Base-by-base conservation (phyloP, 1,140 invertebrate genomes). In the Ditylenchus dipsaci region DNA sequence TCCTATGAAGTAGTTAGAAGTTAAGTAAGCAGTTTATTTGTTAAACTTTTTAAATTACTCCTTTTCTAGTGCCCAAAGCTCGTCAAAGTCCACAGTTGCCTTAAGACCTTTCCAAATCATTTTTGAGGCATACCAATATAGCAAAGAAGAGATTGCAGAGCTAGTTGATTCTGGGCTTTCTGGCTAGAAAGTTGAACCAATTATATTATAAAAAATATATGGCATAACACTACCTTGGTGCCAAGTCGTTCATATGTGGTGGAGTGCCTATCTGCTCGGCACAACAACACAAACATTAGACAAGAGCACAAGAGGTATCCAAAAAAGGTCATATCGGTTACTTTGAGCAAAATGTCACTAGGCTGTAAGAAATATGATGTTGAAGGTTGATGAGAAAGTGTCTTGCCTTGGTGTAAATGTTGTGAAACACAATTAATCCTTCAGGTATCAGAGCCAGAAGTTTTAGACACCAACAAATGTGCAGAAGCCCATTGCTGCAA, bases 1-100 rank as follows among this genome's bases (percentile, higher is more conserved):
- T 42, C 19, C 67, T 68, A 8, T 56, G 7, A 53, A 60, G 56
- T 29, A n/a, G n/a, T n/a, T n/a, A n/a, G n/a, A n/a, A n/a, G n/a
- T n/a, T n/a, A n/a, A n/a, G n/a, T n/a, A n/a, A n/a, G n/a, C n/a
- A n/a, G n/a, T n/a, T n/a, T n/a, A n/a, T n/a, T n/a, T n/a, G n/a
- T 1, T 1, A 19, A 66, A 33, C 23, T 58, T 26, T 38, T 17
- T 17, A 26, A 42, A 1, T 45, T 15, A 68, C 67, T 49, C 26
- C 27, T 63, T 63, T 27, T 63, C 60, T 27, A 68, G 53, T 23
- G 47, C 42, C 67, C 67, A 68, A n/a, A 68, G 47, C 19, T 68
- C 58, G 1, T 68, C 67, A 33, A 68, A 68, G 47, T 53, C 33
- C 19, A 68, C 45, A 29, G 42, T 42, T 21, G 59, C 59, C 11